Conservation (phyloP, 1,140 invertebrate species). For the Phthorimaea operculella region DNA sequence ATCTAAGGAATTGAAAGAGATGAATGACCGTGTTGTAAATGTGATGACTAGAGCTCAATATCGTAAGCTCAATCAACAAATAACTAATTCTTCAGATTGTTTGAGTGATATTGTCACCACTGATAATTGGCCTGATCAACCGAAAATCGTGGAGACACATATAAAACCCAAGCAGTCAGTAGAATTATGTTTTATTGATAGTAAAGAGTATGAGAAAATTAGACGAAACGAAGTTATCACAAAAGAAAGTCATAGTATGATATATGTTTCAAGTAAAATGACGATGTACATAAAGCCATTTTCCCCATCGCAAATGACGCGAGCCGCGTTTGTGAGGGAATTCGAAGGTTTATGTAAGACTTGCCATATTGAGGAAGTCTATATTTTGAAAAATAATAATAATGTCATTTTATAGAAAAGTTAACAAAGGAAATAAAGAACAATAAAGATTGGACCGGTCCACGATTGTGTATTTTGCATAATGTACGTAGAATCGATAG, state of each 20-base stretch:
- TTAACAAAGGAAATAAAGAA: conserved; percentile 11
- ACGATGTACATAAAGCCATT: conserved; percentile 9
- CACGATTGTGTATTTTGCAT: conserved; percentile 10
- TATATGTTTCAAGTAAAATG: conserved; percentile 3
- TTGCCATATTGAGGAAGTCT: conserved; percentile 7
- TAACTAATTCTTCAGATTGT: background rate
- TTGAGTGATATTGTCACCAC: conserved; percentile 1
- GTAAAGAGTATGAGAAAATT: conserved; percentile 6
- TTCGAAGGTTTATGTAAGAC: conserved; percentile 9
- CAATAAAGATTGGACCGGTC: conserved; percentile 8
- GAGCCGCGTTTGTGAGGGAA: conserved; percentile 15
- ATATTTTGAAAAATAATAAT: conserved; percentile 13
- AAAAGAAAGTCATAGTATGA: background rate
- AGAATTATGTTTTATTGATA: conserved; percentile 15
- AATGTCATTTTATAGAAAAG: conserved; percentile 15
- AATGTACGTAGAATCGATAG: background rate
- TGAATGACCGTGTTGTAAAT: background rate
- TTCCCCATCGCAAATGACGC: conserved; percentile 13
- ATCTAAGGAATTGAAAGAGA: background rate
- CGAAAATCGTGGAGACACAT: conserved; percentile 21
- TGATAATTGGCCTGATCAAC: conserved; percentile 23
- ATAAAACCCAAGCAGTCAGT: conserved; percentile 12
- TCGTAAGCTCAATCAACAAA: background rate
- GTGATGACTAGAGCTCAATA: conserved; percentile 1
- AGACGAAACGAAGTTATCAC: conserved; percentile 6